These are phyloP conservation scores for Eledona agricola DNA, from an alignment of 2,888 invertebrate genomes.

Conservation along the genomic window DNA sequence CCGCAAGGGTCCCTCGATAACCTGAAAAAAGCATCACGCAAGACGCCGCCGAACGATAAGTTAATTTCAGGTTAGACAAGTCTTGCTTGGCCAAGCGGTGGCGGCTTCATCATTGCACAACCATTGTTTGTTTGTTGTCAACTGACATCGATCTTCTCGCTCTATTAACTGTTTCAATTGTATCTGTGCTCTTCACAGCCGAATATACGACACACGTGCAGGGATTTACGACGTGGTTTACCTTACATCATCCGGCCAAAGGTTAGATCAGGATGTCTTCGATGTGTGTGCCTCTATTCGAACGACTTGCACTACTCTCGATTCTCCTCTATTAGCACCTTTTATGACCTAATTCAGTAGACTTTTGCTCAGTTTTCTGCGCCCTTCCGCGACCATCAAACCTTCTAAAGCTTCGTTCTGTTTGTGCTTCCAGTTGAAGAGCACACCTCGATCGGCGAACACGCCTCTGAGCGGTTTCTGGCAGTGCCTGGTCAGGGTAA, in stretches of 20 bases:
- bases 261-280: conserved; percentile 58
- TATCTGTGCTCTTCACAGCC: conserved; percentile 51
- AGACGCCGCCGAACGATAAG: conserved; percentile 67
- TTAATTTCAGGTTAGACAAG: conserved; percentile 66
- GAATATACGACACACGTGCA: conserved; percentile 61
- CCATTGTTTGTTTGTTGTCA: too few relatives aligned
- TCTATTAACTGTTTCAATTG: conserved; percentile 8
- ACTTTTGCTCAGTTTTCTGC: conserved; percentile 1
- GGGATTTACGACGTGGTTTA: conserved; percentile 67
- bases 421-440: conserved; percentile 59
- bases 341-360: conserved; percentile 7
- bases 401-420: too few relatives aligned
- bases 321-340: conserved; percentile 19
- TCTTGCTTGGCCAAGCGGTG: conserved; percentile 34
- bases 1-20: conserved; percentile 41
- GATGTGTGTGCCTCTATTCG: conserved; percentile 30
- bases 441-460: conserved; percentile 54
- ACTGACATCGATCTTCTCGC: too few relatives aligned
- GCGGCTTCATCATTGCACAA: conserved; percentile 29
- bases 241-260: conserved; percentile 65
- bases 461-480: conserved; percentile 62
- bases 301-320: conserved; percentile 25
- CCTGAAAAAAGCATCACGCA: conserved; percentile 60
- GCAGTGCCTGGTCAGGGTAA: conserved; percentile 63
- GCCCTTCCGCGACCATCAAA: not conserved